Conservation (phyloP, 2,113 vertebrate genomes). For the Notothenia rossii region DNA sequence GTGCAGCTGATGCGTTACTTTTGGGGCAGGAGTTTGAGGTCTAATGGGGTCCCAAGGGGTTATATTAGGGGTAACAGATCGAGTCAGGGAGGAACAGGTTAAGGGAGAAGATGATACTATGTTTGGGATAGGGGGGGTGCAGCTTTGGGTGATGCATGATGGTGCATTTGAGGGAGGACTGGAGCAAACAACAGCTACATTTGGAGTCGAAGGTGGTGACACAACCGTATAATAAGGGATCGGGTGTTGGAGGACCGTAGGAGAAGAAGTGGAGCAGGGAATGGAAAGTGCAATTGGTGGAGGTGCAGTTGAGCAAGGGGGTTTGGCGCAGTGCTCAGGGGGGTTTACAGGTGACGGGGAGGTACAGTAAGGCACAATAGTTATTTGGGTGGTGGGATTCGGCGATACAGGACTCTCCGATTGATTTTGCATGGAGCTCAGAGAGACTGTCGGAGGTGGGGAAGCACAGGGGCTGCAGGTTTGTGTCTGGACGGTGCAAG, state of each 20-base stretch:
- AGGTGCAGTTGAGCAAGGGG: slow-evolving; percentile 55
- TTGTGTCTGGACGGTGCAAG: slow-evolving; percentile 58
- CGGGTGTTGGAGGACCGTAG: slow-evolving; percentile 20
- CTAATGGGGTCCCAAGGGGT: no score
- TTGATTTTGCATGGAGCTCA: slow-evolving; percentile 46
- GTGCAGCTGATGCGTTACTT: no score
- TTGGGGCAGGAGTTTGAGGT: no score
- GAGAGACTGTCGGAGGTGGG: slow-evolving; percentile 23
- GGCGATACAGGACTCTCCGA: slow-evolving; percentile 48
- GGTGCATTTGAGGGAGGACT: slow-evolving; percentile 39
- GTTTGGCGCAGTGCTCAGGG: slow-evolving; percentile 42
- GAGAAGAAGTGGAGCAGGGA: slow-evolving; percentile 40
- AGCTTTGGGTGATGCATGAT: slow-evolving; percentile 38
- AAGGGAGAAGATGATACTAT: slow-evolving; percentile 15
- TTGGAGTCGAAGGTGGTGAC: slow-evolving; percentile 52
- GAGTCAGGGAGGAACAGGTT: slow-evolving; percentile 30
- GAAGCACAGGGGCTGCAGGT: slow-evolving; percentile 53
- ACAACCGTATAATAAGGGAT: slow-evolving; percentile 67
- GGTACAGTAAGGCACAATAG: slow-evolving; percentile 79
- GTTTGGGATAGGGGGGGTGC: slow-evolving; percentile 36
- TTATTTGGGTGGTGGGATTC: slow-evolving; percentile 57
- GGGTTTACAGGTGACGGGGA: slow-evolving; percentile 56
- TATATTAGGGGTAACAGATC: background rate
- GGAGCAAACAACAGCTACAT: slow-evolving; percentile 38
- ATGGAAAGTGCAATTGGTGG: slow-evolving; percentile 13